Base-by-base conservation (phyloP, 2,888 invertebrate species). In the Crepidodera aurea region DNA sequence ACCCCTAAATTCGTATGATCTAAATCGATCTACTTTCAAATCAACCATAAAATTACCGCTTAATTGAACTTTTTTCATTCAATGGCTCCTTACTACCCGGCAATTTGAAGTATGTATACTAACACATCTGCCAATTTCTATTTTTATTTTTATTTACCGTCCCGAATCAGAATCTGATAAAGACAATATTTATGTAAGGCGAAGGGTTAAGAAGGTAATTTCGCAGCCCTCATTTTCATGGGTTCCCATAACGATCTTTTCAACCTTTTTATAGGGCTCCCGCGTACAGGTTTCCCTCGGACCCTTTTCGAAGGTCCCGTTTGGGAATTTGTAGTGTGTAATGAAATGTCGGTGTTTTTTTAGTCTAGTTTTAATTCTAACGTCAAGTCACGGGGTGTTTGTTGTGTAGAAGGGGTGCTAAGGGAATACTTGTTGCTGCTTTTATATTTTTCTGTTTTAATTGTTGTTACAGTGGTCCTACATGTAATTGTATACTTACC, bases 221-320 rank as follows among this genome's bases (percentile, higher is more conserved):
- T 59, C 44, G 54, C 40, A 34, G 18, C 61, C 61, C 64, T 40
- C 19, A 53, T 42, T 46, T 51, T 40, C 53, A 51, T 53, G 18
- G 50, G 54, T 67, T 67, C 67, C 67, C 67, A 67, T 62, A 65
- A 64, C 64, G 64, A 55, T 56, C 59, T 53, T 62, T 66, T 13
- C 15, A 10, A 48, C 48, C 25, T 48, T 42, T 42, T 48, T 48
- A 22, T n/a, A n/a, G 42, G 18, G 19, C 8, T 1, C 6, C 13
- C 48, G 29, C 12, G n/a, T 62, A 57, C 62, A 62, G 62, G 62
- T 62, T 62, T 62, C 44, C 44, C 44, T 56, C 8, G 22, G 39
- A 27, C 62, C 57, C 48, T 48, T 27, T 57, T 37, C n/a, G 13
- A 18, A 55, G 60, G 60, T 60, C 60, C 60, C 60, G 60, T 60